A percentile compares a stretch with the other conserved stretches of the same genome.
Conservation (phyloP, 2,888 invertebrate species). For the Oeneis ivallda region DNA sequence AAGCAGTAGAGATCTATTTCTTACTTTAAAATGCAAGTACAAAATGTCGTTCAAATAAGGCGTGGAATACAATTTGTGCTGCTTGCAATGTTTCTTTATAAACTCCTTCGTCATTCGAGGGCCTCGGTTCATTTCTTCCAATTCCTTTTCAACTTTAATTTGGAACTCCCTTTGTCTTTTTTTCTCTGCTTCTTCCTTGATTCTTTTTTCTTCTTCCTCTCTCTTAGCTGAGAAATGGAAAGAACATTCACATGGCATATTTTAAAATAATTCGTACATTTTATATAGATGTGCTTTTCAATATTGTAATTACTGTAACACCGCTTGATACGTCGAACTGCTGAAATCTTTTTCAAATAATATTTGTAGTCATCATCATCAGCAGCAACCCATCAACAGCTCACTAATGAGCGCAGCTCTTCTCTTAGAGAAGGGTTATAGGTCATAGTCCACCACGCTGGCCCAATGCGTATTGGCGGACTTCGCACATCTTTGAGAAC, state of each 20-base stretch:
- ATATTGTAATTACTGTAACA: too few relatives aligned
- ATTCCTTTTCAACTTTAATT: constrained; percentile 60
- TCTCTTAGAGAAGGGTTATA: too few relatives aligned
- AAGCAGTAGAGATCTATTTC: neutral
- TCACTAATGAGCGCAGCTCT: too few relatives aligned
- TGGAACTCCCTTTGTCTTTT: constrained; percentile 58
- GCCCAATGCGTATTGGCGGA: too few relatives aligned
- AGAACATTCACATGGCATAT: neutral
- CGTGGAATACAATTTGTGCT: constrained; percentile 92
- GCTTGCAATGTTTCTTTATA: constrained; percentile 90
- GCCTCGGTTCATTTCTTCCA: constrained; percentile 62
- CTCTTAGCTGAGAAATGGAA: neutral
- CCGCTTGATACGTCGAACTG: too few relatives aligned
- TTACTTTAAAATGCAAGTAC: constrained; percentile 96
- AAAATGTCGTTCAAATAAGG: constrained; percentile 95
- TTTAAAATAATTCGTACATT: too few relatives aligned
- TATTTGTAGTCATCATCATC: too few relatives aligned
- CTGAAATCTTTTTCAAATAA: too few relatives aligned
- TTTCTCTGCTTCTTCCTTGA: constrained; percentile 53
- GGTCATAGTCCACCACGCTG: too few relatives aligned
- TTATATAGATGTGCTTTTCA: too few relatives aligned
- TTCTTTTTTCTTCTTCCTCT: constrained; percentile 47
- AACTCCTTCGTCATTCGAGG: constrained; percentile 90
- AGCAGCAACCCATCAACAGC: too few relatives aligned
- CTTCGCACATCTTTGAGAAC: too few relatives aligned